Evolutionary conservation across 2,888 invertebrate species (phyloP), one percentile per base, ranked within the genome.

Genomic region (Acanthococcus lagerstroemiae): DNA sequence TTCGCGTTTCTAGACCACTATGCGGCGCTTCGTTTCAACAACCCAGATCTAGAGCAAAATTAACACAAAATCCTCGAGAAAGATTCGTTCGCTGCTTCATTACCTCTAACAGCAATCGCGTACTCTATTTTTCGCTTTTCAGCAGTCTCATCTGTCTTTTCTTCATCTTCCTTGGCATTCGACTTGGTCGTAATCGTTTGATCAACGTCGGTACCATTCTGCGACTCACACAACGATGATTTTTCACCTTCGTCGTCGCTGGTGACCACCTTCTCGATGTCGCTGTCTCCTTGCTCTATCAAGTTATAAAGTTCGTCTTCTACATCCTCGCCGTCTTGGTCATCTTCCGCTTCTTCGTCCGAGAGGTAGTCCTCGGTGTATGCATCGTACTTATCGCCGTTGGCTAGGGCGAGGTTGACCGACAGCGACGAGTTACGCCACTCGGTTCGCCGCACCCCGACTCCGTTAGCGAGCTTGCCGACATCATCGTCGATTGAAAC

Each of bases 171-270:
- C 17, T 58, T 22, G 45, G 25, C 24, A 6, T 37, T 37, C 37
- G 37, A 37, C 7, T 12, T 7, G 7, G 9, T 37, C 9, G 12
- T 37, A 12, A 7, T 37, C 12, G 37, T 19, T n/a, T 37, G 9
- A 44, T 37, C 15, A 22, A 30, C 3, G 46, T 17, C 7, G 3
- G n/a, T 1, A 58, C 46, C 22, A n/a, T 25, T 45, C 24, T 57
- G n/a, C 2, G 24, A 17, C 24, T 57, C 44, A 12, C 21, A 44
- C 5, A 45, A n/a, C 19, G 45, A 37, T 4, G 57, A 58, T 25
- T 58, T 45, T 19, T 58, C 46, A 4, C 44, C n/a, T 19, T 58
- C 58, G 58, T 58, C 45, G 46, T 58, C 58, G 26, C 58, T 46
- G 26, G 45, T 12, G 15, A 26, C 25, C 17, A 26, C 46, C 26